A percentile compares a stretch with the other conserved stretches of the same genome.
phyloP scores from a whole-genome alignment of 1,140 invertebrate species.

The Brachionus asplanchnoidis region DNA sequence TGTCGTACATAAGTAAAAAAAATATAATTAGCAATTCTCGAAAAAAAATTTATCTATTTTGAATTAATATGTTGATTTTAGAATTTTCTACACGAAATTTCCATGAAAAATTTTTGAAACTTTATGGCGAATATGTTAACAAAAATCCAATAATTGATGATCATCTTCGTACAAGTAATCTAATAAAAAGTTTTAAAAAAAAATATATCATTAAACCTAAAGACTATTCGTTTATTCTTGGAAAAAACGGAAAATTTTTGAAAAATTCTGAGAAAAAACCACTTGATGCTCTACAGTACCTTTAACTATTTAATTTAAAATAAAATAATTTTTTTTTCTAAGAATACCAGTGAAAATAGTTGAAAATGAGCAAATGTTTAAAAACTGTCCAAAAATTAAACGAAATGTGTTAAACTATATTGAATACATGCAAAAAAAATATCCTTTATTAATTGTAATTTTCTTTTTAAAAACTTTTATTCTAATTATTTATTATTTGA shows the following conservation, averaged over 20 bases:
- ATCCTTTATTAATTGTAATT: conserved; percentile 28
- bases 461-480: background rate
- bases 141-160: background rate
- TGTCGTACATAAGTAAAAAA: no score
- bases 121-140: background rate
- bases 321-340: background rate
- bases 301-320: background rate
- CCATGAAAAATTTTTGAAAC: background rate
- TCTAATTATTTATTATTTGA: background rate
- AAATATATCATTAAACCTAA: background rate
- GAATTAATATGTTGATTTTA: background rate
- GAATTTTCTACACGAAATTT: background rate
- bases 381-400: conserved; percentile 6
- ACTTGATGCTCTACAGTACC: background rate
- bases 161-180: background rate
- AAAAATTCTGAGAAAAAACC: background rate
- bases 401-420: conserved; percentile 13
- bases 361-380: background rate
- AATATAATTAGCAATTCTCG: no score
- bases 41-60: no score
- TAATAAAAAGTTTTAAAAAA: background rate
- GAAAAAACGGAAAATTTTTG: background rate
- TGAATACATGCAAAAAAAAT: conserved; percentile 11
- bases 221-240: conserved; percentile 10
- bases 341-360: conserved; percentile 12